Conservation (phyloP, 30 jellyfish, hydroid and myxozoan genomes). For the Aurelia aurita region DNA sequence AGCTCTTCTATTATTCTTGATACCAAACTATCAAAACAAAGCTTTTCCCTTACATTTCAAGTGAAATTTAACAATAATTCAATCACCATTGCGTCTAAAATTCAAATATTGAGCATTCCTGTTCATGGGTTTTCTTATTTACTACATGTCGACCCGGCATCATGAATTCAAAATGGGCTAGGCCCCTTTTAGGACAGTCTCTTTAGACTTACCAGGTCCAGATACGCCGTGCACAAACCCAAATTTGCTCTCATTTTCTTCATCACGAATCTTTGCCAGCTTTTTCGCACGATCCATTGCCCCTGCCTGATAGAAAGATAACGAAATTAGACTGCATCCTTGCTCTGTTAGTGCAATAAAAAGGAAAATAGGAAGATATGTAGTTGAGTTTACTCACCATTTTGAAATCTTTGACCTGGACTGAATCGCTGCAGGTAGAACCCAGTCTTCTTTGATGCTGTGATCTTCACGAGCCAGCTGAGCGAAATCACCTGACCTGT, state of each 20-base stretch:
- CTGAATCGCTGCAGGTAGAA: slow-evolving; percentile 58
- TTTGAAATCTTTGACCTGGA: slow-evolving; percentile 60
- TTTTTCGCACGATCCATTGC: slow-evolving; percentile 87
- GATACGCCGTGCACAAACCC: slow-evolving; percentile 99
- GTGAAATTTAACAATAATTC: too few relatives aligned
- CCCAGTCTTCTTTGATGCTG: slow-evolving; percentile 50
- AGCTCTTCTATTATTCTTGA: too few relatives aligned
- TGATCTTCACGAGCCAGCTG: slow-evolving; percentile 55
- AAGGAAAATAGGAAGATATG: background rate
- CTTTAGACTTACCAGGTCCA: slow-evolving; percentile 93
- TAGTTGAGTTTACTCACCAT: slow-evolving; percentile 38
- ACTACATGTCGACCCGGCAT: background rate
- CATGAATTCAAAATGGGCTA: background rate
- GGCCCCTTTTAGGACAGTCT: slow-evolving; percentile 6
- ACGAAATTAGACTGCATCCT: too few relatives aligned
- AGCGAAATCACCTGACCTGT: slow-evolving; percentile 44
- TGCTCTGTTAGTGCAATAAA: background rate
- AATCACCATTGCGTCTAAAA: too few relatives aligned
- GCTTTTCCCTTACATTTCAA: too few relatives aligned
- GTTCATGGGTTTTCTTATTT: too few relatives aligned
- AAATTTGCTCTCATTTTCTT: slow-evolving; percentile 87
- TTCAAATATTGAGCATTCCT: too few relatives aligned
- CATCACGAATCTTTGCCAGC: slow-evolving; percentile 79
- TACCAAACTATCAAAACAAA: too few relatives aligned
- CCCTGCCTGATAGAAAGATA: slow-evolving; percentile 73